Evolutionary conservation across 2,888 invertebrate species (phyloP), one percentile per base, ranked within the genome.

Genomic region (Ectemnius lituratus): DNA sequence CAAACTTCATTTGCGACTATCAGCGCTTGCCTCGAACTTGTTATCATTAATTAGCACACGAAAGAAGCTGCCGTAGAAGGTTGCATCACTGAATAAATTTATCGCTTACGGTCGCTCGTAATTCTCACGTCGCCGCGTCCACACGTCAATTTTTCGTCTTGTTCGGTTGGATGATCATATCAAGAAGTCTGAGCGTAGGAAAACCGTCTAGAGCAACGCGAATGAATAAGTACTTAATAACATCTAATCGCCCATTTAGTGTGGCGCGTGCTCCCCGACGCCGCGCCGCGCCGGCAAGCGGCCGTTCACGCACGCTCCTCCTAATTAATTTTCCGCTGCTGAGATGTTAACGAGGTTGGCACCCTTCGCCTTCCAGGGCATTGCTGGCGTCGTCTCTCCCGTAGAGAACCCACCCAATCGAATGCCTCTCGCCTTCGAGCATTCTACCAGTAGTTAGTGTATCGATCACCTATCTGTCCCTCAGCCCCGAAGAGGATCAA

Each of bases 21-120:
- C 37, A 63, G 45, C 65, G 14, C 16, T 64, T 56, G 58, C 61
- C 47, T 59, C 45, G 28, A 67, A 68, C 67, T 65, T 61, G 52
- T 66, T 70, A 57, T 60, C 73, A 62, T 67, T 73, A 76, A 73
- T 76, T 76, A 73, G 70, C 37, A 11, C 60, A 23, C 2, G 62
- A 57, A n/a, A 57, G 56, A 52, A 64, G 23, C 28, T 46, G 46
- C 23, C 27, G 49, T 0, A 4, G 37, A 11, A 37, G 37, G 46
- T 8, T 27, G 49, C 14, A 45, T 57, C 28, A 60, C 60, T 73
- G 76, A 76, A 78, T 74, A 66, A 76, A 70, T 13, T 66, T 66
- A 62, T 62, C 60, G 60, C 49, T 67, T 52, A 49, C 60, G 49
- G 60, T 18, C 60, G 49, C 37, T 37, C 23, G 23, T 2, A 23